phyloP scores from a whole-genome alignment of 2,888 invertebrate species.

The Erebia ligea region DNA sequence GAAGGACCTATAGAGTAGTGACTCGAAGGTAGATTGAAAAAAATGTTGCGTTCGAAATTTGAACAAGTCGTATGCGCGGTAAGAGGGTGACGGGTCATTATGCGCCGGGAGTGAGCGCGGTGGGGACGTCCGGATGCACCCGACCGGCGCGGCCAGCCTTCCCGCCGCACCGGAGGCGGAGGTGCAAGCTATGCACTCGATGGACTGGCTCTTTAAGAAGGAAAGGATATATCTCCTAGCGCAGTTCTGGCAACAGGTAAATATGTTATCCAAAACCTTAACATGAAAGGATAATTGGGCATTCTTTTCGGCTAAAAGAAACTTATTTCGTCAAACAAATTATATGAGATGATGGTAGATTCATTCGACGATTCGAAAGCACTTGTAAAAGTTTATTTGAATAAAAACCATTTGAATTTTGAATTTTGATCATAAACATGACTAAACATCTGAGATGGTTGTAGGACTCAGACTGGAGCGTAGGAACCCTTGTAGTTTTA shows the following conservation, averaged over 20 bases:
- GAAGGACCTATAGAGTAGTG: slow-evolving; percentile 5
- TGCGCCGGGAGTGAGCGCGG: slow-evolving; percentile 67
- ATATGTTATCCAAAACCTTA: not conserved
- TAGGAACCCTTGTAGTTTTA: too few species aligned
- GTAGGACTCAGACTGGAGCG: too few species aligned
- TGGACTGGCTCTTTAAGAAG: slow-evolving; percentile 98
- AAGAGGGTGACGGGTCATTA: slow-evolving; percentile 58
- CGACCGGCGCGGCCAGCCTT: slow-evolving; percentile 88
- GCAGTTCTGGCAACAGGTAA: slow-evolving; percentile 98
- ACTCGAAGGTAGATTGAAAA: slow-evolving; percentile 32
- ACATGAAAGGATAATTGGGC: too few species aligned
- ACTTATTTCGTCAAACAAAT: too few species aligned
- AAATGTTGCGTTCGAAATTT: slow-evolving; percentile 54
- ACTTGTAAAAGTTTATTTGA: too few species aligned
- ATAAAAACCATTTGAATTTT: too few species aligned
- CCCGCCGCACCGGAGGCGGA: slow-evolving; percentile 94
- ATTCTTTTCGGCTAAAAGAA: too few species aligned
- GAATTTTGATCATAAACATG: too few species aligned
- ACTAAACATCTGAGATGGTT: too few species aligned
- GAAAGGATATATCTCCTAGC: slow-evolving; percentile 96
- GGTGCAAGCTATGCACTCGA: slow-evolving; percentile 96
- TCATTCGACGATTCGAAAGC: too few species aligned
- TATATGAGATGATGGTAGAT: too few species aligned
- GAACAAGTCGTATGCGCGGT: slow-evolving; percentile 47
- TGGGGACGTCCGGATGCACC: slow-evolving; percentile 87